Conservation (phyloP, 1,140 invertebrate species). For the Cardiocondyla obscurior region DNA sequence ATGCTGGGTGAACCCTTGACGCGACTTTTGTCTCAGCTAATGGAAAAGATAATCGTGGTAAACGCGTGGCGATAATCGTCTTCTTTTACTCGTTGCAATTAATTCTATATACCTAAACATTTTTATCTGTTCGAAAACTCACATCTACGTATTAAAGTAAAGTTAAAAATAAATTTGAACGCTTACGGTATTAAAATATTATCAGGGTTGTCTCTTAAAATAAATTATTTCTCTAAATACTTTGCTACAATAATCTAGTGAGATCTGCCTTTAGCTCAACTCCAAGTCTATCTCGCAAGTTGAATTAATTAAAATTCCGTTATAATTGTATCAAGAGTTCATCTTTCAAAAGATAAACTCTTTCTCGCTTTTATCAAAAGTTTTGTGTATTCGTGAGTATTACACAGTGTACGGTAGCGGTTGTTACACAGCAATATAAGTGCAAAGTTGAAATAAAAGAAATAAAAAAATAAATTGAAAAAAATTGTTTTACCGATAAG, state of each 20-base stretch:
- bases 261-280: neutral
- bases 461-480: too few species aligned
- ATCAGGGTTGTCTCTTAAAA: neutral
- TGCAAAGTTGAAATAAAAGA: neutral
- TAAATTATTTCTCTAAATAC: neutral
- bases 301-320: neutral
- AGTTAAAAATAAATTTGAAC: neutral
- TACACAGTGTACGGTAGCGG: neutral
- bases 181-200: neutral
- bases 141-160: neutral
- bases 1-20: neutral
- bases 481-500: neutral
- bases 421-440: neutral
- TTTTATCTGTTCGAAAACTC: neutral
- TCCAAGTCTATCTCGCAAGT: neutral
- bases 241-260: neutral
- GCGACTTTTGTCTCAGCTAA: conserved; percentile 16
- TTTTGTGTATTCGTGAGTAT: neutral
- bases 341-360: neutral
- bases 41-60: conserved; percentile 20
- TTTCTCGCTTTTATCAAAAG: neutral
- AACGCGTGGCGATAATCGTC: neutral
- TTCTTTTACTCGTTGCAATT: neutral
- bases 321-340: neutral
- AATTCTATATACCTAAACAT: neutral